phyloP scores from a whole-genome alignment of 2,113 vertebrate genomes.

The Centropristis striata region DNA sequence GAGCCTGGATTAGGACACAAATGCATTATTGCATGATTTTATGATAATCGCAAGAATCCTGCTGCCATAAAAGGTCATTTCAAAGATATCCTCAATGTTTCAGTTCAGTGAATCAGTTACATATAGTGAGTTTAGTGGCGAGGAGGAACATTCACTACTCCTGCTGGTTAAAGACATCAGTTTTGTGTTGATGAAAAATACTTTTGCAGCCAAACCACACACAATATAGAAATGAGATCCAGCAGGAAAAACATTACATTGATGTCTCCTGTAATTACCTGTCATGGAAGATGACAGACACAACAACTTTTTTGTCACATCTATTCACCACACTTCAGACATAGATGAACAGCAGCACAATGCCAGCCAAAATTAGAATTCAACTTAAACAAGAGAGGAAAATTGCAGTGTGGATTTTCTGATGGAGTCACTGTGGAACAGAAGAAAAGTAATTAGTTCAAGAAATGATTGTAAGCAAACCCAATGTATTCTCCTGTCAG shows the following conservation, averaged over 20 bases:
- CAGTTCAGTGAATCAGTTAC: too few relatives aligned
- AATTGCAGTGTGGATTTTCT: not conserved
- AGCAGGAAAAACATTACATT: not conserved
- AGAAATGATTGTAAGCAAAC: conserved; percentile 1
- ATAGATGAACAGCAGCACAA: not conserved
- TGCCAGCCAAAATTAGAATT: not conserved
- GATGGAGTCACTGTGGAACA: not conserved
- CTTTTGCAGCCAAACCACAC: conserved; percentile 5
- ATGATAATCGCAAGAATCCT: too few relatives aligned
- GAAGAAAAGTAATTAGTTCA: conserved; percentile 15
- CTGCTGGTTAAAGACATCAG: not conserved
- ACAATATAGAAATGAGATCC: not conserved
- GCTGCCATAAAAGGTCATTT: too few relatives aligned
- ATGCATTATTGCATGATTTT: too few relatives aligned
- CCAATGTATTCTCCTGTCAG: not conserved
- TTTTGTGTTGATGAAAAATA: conserved; percentile 2
- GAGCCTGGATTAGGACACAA: too few relatives aligned
- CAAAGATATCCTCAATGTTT: too few relatives aligned
- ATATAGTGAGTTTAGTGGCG: too few relatives aligned
- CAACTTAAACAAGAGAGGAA: not conserved
- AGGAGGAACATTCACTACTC: not conserved
- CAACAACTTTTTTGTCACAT: conserved; percentile 15
- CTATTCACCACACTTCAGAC: conserved; percentile 22
- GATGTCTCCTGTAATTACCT: conserved; percentile 39
- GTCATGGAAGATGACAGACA: conserved; percentile 29